Conservation (phyloP, 2,113 vertebrate species). For the Hemibagrus wyckioides region DNA sequence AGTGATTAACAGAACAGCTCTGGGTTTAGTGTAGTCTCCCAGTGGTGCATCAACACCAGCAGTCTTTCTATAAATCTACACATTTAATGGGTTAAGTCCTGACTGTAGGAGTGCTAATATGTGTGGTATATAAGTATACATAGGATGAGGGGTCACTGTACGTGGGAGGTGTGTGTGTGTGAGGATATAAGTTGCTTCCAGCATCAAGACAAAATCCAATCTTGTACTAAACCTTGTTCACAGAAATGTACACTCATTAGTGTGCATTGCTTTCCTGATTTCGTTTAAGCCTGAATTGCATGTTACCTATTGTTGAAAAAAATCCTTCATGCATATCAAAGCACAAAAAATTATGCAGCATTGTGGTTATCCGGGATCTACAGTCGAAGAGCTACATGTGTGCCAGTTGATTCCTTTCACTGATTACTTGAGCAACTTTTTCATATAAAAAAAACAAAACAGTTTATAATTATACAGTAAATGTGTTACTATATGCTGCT, state of each 20-base stretch:
- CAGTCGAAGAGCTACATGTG: background rate
- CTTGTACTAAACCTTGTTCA: background rate
- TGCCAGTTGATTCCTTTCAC: background rate
- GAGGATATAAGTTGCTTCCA: background rate
- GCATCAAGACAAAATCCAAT: slow-evolving; percentile 21
- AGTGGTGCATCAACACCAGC: background rate
- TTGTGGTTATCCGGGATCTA: background rate
- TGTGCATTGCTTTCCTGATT: background rate
- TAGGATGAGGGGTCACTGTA: background rate
- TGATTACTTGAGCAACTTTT: background rate
- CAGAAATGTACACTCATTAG: slow-evolving; percentile 4
- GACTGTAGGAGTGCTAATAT: background rate
- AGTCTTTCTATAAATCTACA: background rate
- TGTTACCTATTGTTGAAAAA: background rate
- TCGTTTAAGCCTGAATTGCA: background rate
- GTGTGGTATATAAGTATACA: background rate
- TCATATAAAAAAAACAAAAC: too few relatives aligned
- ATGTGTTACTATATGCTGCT: too few relatives aligned
- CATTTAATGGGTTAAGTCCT: background rate
- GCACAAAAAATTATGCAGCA: background rate
- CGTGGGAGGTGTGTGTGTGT: background rate
- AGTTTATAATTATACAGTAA: background rate
- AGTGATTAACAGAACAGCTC: background rate
- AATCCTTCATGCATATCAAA: background rate
- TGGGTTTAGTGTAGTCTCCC: background rate